Base-by-base conservation (phyloP, 1,140 invertebrate genomes). In the Tribolium madens region DNA sequence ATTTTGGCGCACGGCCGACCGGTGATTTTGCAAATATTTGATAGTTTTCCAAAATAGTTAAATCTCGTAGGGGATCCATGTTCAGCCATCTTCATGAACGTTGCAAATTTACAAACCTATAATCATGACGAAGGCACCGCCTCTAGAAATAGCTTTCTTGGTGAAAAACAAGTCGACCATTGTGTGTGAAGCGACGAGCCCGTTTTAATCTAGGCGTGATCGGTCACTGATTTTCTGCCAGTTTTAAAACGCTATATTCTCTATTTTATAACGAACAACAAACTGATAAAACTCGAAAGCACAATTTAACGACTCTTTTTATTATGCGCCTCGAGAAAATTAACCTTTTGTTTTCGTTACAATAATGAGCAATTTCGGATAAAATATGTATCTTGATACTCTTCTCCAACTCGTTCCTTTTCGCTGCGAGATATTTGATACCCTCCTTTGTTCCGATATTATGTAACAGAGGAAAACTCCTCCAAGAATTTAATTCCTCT, bases 321-420 rank as follows among this genome's bases (percentile, higher is more conserved):
- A 64, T 21, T 64, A 64, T 26, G 57, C 57, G 57, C 57, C 57
- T 64, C 18, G 57, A 64, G 57, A 64, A 64, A 64, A 64, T 26
- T 64, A 64, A 64, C 57, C 57, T 64, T 57, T 64, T 64, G 57
- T 64, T 64, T 64, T 64, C 21, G 21, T 33, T 33, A 64, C 57
- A 33, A 64, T 64, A 64, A 64, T 64, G 57, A 64, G 57, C 57
- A 33, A 64, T 64, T 64, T 64, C 26, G 57, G 57, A 64, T 64
- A 64, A 64, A 64, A 64, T 64, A 64, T 64, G 57, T 64, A 64
- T 64, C 57, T 64, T 64, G 57, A 64, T 64, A 64, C 57, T 64
- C 57, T 64, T 33, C 57, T 64, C 26, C n/a, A 31, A 33, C 57
- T 64, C 21, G 57, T 64, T 64, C 14, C 57, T 64, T 31, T 12